Evolutionary conservation across 2,113 vertebrate species (phyloP).

Genomic region (Rostratula benghalensis): DNA sequence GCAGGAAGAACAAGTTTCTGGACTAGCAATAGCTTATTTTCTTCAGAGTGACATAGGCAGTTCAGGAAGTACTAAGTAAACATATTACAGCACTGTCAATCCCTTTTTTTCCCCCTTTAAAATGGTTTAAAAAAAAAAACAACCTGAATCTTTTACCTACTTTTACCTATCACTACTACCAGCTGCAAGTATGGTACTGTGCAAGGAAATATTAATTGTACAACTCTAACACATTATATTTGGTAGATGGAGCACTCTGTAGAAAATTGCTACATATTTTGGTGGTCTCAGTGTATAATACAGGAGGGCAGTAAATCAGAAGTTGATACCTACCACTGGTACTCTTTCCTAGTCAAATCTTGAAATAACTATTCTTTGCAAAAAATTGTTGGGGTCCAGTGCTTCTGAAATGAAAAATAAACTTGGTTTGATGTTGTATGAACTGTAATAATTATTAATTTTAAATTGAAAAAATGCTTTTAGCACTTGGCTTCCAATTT

Average conservation of each 20-base stretch:
- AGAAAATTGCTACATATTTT: background rate
- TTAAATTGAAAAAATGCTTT: background rate
- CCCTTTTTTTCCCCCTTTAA: background rate
- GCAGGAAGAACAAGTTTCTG: background rate
- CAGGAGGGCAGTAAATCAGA: background rate
- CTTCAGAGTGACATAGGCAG: background rate
- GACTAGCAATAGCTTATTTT: background rate
- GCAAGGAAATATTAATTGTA: background rate
- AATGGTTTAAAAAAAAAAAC: background rate
- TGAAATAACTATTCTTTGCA: background rate
- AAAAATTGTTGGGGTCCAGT: background rate
- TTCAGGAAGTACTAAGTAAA: background rate
- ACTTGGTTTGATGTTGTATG: background rate
- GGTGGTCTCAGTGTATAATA: background rate
- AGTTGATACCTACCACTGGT: background rate
- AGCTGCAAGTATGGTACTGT: background rate
- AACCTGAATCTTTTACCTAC: background rate
- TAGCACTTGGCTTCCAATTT: background rate
- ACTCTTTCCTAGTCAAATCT: background rate
- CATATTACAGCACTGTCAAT: background rate
- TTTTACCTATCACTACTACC: background rate
- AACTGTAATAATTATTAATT: background rate
- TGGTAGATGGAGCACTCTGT: background rate
- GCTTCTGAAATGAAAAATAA: background rate
- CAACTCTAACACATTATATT: background rate